Evolutionary conservation across 1,140 invertebrate genomes (phyloP).

Genomic region (Brachionus paranguensis): DNA sequence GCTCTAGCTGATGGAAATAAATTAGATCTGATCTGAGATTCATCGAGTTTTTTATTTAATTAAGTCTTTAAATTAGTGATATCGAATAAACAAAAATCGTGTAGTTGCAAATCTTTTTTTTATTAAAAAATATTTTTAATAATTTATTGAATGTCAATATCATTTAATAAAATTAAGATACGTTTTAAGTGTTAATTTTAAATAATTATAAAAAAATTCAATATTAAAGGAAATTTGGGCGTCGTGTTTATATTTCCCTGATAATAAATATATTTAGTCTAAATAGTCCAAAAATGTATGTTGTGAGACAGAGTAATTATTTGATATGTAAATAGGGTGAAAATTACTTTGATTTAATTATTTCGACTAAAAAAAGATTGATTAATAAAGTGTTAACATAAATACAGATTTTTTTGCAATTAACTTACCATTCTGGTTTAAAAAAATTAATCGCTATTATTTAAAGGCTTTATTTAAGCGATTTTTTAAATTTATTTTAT

Average conservation of each 20-base stretch:
- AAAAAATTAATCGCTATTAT: too few relatives aligned
- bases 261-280: neutral
- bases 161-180: neutral
- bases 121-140: neutral
- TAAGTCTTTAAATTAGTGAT: neutral
- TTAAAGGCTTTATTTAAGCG: too few relatives aligned
- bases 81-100: neutral
- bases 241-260: neutral
- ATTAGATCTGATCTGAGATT: neutral
- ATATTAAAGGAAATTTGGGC: neutral
- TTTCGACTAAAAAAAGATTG: too few relatives aligned
- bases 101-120: neutral
- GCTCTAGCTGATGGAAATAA: neutral
- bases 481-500: too few relatives aligned
- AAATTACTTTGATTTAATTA: too few relatives aligned
- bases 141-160: neutral
- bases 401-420: neutral
- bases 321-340: too few relatives aligned
- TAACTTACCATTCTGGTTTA: neutral
- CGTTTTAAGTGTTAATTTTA: neutral
- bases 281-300: neutral
- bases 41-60: neutral
- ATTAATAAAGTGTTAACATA: neutral
- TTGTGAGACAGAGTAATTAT: too few relatives aligned
- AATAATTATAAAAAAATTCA: neutral